Evolutionary conservation across 2,113 vertebrate species (phyloP), one percentile per base, ranked within the genome.

Genomic region (Channa argus): DNA sequence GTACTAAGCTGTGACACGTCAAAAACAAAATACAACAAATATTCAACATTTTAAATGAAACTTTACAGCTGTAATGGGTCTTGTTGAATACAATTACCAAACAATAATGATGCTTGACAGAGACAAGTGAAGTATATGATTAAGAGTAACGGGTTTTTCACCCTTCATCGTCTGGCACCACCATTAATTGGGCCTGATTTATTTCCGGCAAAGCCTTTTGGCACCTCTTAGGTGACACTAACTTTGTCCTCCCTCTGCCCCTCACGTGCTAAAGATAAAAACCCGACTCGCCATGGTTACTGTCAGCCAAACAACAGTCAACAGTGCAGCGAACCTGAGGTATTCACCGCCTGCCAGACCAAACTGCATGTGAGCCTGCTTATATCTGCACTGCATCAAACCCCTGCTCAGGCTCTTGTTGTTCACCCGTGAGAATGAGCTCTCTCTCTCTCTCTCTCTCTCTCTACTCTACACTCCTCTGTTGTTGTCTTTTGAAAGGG

Each of bases 231-330:
- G 82, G 80, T 87, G 88, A 84, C 75, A 61, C 15, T 63, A 24
- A 24, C 47, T 58, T 60, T 85, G 60, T 77, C 86, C 80, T 80
- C 67, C 60, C 61, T 77, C 66, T 1, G 66, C 36, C 54, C 54
- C 56, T 85, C 91, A 90, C 79, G 77, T 86, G 83, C 73, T 43
- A 77, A 15, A 83, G 82, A 88, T 77, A 85, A 79, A 73, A 63
- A 77, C 60, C 64, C 33, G 51, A 11, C 82, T 90, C 71, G n/a
- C 87, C 56, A 93, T 92, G 87, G 92, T 74, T 83, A 93, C 89
- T 58, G 74, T 54, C 73, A 64, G 77, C 77, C 87, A 90, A 93
- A 93, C 89, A 93, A 49, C 64, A 83, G 77, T 90, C 87, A 93
- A 91, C 89, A 91, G 66, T 39, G 70, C 64, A 46, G 51, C 5